A percentile compares a stretch with the other conserved stretches of the same genome.
Evolutionary conservation across 2,797 vertebrate species (phyloP).

Genomic region (Babyrousa celebensis): DNA sequence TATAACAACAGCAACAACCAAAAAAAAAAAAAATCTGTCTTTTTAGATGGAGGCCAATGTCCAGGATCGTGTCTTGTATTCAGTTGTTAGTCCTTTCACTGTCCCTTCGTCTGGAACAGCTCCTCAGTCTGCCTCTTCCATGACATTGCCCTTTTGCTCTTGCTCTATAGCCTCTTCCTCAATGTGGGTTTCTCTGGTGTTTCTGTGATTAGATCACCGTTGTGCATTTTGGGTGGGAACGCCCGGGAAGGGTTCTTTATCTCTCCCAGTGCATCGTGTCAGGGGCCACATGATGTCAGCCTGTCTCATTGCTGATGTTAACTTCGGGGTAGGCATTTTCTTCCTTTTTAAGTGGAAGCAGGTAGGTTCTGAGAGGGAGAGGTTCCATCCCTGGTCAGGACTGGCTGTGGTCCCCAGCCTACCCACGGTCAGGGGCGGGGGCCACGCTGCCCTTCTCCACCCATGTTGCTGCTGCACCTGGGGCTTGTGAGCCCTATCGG

Average conservation of each 20-base stretch:
- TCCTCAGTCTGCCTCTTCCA: neutral
- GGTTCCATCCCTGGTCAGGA: neutral
- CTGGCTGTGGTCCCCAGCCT: neutral
- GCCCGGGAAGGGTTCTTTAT: neutral
- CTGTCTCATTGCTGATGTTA: neutral
- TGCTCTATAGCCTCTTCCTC: neutral
- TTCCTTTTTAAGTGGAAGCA: neutral
- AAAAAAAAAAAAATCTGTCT: neutral
- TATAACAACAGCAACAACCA: neutral
- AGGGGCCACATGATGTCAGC: neutral
- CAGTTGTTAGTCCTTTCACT: neutral
- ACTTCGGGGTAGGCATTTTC: neutral
- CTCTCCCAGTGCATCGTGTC: neutral
- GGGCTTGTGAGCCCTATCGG: accelerated
- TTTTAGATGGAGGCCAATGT: neutral
- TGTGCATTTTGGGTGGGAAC: neutral
- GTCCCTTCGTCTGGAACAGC: neutral
- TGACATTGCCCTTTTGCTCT: neutral
- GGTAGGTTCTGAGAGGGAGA: neutral
- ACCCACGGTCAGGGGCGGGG: too few species aligned
- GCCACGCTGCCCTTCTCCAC: neutral
- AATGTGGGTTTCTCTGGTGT: neutral
- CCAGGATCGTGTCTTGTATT: neutral
- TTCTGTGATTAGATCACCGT: neutral
- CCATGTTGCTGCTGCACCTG: accelerated